Evolutionary conservation across 2,797 vertebrate genomes (phyloP).

Genomic region (Ptychadena robeensis): DNA sequence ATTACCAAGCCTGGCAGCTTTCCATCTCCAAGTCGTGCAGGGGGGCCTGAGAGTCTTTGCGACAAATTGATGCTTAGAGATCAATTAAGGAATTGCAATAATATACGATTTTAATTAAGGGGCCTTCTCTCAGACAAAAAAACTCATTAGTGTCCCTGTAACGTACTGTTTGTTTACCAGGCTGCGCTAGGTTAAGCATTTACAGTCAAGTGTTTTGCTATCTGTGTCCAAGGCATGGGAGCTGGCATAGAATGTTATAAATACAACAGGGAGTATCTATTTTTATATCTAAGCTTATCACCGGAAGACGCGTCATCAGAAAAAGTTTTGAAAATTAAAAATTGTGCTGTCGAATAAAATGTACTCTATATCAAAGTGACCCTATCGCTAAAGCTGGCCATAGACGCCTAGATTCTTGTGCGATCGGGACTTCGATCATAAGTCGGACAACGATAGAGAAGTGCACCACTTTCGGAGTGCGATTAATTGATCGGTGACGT

Average conservation of each 20-base stretch:
- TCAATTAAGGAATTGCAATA: conserved; percentile 39
- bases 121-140: conserved; percentile 22
- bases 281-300: background rate
- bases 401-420: no score
- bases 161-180: background rate
- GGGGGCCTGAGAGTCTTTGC: conserved; percentile 2
- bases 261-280: background rate
- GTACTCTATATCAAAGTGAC: no score
- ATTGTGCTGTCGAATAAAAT: no score
- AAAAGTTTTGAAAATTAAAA: no score
- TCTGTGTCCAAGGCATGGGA: background rate
- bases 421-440: no score
- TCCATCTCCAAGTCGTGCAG: conserved; percentile 10
- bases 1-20: conserved; percentile 20
- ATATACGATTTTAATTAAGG: conserved; percentile 44
- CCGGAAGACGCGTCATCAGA: background rate
- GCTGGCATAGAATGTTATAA: background rate
- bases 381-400: no score
- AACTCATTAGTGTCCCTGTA: conserved; percentile 5
- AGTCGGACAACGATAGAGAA: no score
- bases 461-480: no score
- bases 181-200: background rate
- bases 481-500: no score
- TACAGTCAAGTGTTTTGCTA: background rate
- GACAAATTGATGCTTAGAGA: conserved; percentile 36